phyloP scores from a whole-genome alignment of 2,797 vertebrate genomes.

The Ctenopoma kingsleyae region DNA sequence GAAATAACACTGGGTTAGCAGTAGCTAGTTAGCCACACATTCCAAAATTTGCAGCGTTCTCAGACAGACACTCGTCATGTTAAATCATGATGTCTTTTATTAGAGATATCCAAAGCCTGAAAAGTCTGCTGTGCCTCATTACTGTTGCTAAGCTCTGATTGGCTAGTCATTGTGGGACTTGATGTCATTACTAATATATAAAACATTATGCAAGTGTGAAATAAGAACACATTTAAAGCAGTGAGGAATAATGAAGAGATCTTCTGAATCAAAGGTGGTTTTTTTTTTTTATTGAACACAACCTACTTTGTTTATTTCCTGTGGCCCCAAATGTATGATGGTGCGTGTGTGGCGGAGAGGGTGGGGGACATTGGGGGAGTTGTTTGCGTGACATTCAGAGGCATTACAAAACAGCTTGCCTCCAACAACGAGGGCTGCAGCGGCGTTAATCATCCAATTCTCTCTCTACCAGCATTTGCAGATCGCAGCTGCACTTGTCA shows the following conservation, averaged over 20 bases:
- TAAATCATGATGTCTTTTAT: neutral
- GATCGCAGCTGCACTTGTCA: constrained; percentile 77
- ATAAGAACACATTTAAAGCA: neutral
- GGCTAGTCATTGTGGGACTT: constrained; percentile 28
- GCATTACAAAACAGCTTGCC: constrained; percentile 57
- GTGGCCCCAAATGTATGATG: constrained; percentile 35
- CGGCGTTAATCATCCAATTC: constrained; percentile 71
- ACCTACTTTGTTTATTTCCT: constrained; percentile 48
- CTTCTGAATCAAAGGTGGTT: constrained; percentile 32
- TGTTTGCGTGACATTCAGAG: constrained; percentile 61
- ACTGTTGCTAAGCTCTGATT: constrained; percentile 20
- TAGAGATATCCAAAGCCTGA: constrained; percentile 43
- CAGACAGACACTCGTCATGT: neutral
- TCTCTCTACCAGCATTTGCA: constrained; percentile 58
- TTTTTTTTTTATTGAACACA: constrained; percentile 53
- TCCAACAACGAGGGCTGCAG: constrained; percentile 50
- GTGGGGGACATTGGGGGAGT: constrained; percentile 29
- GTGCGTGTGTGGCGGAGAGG: constrained; percentile 30
- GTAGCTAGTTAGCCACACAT: neutral
- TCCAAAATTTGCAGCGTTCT: neutral
- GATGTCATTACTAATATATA: constrained; percentile 9
- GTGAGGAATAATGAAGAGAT: constrained; percentile 4
- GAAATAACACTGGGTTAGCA: neutral
- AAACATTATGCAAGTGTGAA: constrained; percentile 9
- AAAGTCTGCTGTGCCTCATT: constrained; percentile 38